Evolutionary conservation across 2,113 vertebrate genomes (phyloP), one percentile per base, ranked within the genome.

Genomic region (Syrrhaptes paradoxus): DNA sequence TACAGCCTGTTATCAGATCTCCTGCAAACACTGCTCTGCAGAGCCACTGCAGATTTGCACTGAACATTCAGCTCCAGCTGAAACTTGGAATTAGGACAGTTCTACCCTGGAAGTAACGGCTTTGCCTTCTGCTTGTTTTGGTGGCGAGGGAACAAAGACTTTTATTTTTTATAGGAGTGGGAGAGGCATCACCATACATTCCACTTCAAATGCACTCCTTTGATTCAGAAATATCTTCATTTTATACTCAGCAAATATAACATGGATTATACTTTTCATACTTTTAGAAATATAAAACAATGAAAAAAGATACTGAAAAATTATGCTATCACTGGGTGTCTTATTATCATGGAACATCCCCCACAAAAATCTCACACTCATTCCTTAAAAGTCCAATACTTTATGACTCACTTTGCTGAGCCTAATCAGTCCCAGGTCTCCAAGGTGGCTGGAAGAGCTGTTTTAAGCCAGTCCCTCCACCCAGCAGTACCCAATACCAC

Each of bases 281-380:
- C 48, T 51, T 74, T 72, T 29, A 63, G 58, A 93, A 83, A 86
- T 26, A 55, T 1, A 57, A 70, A 89, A 41, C 7, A 65, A 7
- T n/a, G 41, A 41, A 54, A 76, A 73, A 49, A 10, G 29, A 36
- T 57, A 57, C 54, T 76, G 55, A n/a, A 57, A 75, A 86, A 45
- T 24, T 4, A 1, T 1, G 2, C 4, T 38, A 18, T 34, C 36
- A 28, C 36, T 36, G 21, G 18, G 43, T 11, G 3, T 55, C 82
- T 86, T 84, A 81, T 71, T 77, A 51, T 26, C 57, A 22, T 13
- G 16, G 18, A 89, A 68, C 70, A 76, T 24, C 7, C 21, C 22
- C 32, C 1, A 0, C 17, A 19, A 26, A 94, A 79, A 61, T 66
- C 77, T 54, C 77, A n/a, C 26, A 49, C 34, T 41, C 0, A 0